phyloP scores from a whole-genome alignment of 2,888 invertebrate genomes.

The Tupiocoris notatus region DNA sequence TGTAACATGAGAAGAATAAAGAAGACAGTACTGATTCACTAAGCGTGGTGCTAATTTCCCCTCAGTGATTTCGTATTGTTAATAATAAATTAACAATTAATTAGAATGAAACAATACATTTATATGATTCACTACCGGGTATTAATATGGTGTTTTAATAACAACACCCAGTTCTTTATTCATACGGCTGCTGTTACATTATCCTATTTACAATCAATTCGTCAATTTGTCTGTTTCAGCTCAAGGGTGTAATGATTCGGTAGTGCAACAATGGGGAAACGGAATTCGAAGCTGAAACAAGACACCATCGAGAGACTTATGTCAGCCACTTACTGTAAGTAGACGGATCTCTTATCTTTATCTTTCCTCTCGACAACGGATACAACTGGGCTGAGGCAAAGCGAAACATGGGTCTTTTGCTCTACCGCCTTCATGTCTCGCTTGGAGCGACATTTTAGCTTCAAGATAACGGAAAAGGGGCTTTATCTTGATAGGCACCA shows the following conservation, averaged over 20 bases:
- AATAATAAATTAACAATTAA: no score
- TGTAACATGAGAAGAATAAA: no score
- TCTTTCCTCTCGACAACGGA: not conserved
- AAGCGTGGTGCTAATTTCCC: no score
- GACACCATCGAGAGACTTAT: constrained; percentile 91
- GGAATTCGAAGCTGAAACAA: constrained; percentile 93
- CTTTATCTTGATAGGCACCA: constrained; percentile 6
- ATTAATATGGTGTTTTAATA: no score
- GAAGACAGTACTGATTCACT: no score
- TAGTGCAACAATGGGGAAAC: constrained; percentile 76
- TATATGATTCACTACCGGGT: no score
- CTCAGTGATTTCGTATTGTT: no score
- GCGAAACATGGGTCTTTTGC: not conserved
- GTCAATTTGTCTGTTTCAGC: constrained; percentile 18
- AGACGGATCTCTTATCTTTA: constrained; percentile 17
- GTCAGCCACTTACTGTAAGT: constrained; percentile 92
- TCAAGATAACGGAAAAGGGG: not conserved
- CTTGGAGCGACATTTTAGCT: constrained; percentile 15
- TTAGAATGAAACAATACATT: no score
- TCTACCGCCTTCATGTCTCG: not conserved
- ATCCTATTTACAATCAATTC: no score
- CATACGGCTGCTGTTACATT: no score
- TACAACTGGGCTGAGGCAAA: no score
- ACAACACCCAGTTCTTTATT: no score
- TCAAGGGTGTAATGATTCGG: constrained; percentile 45